These are phyloP conservation scores for Aphelenchoides besseyi DNA, from an alignment of 1,140 invertebrate species.

Conservation along the genomic window DNA sequence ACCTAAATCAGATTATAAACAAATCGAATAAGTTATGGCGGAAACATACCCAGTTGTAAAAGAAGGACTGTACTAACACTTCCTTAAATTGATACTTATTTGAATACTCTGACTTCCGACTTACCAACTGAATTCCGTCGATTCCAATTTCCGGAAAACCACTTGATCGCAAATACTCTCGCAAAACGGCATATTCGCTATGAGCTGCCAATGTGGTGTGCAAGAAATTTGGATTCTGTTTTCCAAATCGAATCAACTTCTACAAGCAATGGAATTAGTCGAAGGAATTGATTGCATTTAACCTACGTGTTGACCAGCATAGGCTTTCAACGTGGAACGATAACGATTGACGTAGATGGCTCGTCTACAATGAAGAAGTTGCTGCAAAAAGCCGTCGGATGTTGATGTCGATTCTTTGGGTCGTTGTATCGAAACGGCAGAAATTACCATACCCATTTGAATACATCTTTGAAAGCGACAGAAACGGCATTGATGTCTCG, in stretches of 20 bases:
- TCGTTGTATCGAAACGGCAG: background rate
- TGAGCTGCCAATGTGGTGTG: slow-evolving; percentile 12
- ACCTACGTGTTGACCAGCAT: slow-evolving; percentile 8
- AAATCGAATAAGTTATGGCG: too few relatives aligned
- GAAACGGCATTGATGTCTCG: slow-evolving; percentile 8
- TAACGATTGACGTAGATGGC: slow-evolving; percentile 6
- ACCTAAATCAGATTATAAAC: too few relatives aligned
- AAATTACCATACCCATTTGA: slow-evolving; percentile 4
- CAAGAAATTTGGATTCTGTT: slow-evolving; percentile 2
- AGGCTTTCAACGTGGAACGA: slow-evolving; percentile 6
- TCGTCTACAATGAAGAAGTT: slow-evolving; percentile 10
- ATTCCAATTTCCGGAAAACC: slow-evolving; percentile 13
- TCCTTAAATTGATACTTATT: background rate
- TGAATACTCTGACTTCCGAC: background rate
- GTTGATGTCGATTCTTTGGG: background rate
- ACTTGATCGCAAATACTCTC: background rate
- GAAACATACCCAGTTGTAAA: slow-evolving; percentile 16
- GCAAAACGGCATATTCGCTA: slow-evolving; percentile 7
- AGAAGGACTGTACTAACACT: background rate
- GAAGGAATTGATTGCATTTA: background rate
- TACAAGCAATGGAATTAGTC: background rate
- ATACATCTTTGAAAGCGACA: slow-evolving; percentile 8
- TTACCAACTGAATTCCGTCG: background rate
- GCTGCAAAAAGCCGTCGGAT: background rate
- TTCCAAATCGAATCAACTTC: slow-evolving; percentile 7